A percentile compares a stretch with the other conserved stretches of the same genome.
Conservation (phyloP, 1,140 invertebrate species). For the Bradysia coprophila region DNA sequence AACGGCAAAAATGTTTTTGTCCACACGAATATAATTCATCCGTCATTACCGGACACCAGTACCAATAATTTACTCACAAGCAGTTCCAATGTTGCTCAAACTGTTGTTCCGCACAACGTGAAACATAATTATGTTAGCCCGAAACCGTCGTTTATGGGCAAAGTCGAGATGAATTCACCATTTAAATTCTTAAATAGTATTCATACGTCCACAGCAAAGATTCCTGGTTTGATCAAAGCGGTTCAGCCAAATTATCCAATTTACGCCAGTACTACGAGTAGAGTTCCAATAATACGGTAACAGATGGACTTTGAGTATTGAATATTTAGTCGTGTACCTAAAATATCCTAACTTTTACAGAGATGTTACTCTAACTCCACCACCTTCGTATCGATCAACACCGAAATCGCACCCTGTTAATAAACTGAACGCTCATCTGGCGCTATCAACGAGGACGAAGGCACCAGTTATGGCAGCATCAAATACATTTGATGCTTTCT, state of each 20-base stretch:
- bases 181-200: slow-evolving; percentile 1
- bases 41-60: background rate
- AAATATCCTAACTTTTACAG: background rate
- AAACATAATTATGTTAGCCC: background rate
- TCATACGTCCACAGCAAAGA: background rate
- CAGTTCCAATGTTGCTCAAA: slow-evolving; percentile 2
- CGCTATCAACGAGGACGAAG: background rate
- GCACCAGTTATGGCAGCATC: background rate
- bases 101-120: background rate
- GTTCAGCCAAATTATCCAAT: background rate
- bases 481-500: background rate
- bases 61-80: background rate
- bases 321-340: background rate
- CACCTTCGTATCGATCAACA: slow-evolving; percentile 1
- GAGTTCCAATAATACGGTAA: background rate
- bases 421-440: background rate
- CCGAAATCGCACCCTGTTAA: background rate
- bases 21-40: background rate
- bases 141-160: background rate
- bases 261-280: background rate
- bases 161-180: background rate
- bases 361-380: slow-evolving; percentile 1
- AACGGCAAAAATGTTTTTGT: background rate
- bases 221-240: background rate
- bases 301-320: background rate